Conservation (phyloP, 2,888 invertebrate species). For the Scaptodrosophila latifasciaeformis region DNA sequence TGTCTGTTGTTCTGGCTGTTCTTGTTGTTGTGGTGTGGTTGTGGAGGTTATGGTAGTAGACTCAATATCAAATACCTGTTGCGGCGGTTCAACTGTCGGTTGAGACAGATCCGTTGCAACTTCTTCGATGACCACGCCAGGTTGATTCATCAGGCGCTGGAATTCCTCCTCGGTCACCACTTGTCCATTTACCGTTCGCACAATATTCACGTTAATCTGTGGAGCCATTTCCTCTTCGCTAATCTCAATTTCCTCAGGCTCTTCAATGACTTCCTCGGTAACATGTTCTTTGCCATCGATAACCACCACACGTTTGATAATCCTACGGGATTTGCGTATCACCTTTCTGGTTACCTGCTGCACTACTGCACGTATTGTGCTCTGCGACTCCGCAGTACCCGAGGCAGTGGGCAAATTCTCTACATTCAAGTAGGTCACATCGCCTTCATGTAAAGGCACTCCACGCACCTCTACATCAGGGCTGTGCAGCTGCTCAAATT, state of each 20-base stretch:
- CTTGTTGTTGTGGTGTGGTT: constrained; percentile 41
- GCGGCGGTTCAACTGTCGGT: constrained; percentile 48
- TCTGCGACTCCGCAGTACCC: constrained; percentile 29
- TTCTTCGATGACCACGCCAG: constrained; percentile 71
- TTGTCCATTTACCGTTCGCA: constrained; percentile 77
- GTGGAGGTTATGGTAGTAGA: constrained; percentile 60
- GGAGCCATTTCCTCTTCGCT: constrained; percentile 70
- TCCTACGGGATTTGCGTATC: constrained; percentile 84
- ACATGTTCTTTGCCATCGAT: constrained; percentile 90
- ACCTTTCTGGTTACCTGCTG: constrained; percentile 87
- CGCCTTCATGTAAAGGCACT: constrained; percentile 74
- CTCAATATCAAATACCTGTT: constrained; percentile 75
- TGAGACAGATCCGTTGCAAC: constrained; percentile 57
- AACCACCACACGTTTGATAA: constrained; percentile 85
- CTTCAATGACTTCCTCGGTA: constrained; percentile 88
- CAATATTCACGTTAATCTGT: constrained; percentile 76
- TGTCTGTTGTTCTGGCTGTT: constrained; percentile 35
- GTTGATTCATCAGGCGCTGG: constrained; percentile 65
- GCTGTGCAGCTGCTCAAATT: constrained; percentile 55
- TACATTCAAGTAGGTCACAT: constrained; percentile 72
- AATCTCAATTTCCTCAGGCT: constrained; percentile 80
- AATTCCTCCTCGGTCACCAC: constrained; percentile 74
- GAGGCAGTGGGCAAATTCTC: constrained; percentile 58
- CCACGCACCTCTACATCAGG: constrained; percentile 68
- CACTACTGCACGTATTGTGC: constrained; percentile 83